Evolutionary conservation across 2,113 vertebrate genomes (phyloP).

Genomic region (Bufo gargarizans): DNA sequence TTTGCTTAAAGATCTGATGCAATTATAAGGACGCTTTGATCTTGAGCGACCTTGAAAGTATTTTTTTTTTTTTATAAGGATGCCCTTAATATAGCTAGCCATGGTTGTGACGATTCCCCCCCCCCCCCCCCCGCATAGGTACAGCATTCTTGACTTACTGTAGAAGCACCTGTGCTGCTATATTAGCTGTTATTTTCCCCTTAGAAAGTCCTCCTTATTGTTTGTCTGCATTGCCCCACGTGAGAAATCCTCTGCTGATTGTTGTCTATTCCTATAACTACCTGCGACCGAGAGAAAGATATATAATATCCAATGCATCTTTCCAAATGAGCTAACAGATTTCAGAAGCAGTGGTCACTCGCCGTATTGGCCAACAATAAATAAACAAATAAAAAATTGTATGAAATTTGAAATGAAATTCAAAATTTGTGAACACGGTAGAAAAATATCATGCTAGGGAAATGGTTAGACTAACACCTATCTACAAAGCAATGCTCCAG

Average conservation of each 20-base stretch:
- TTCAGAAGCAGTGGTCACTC: background rate
- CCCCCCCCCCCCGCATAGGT: background rate
- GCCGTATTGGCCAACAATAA: background rate
- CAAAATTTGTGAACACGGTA: background rate
- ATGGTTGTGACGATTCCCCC: background rate
- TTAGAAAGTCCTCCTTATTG: background rate
- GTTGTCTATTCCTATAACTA: background rate
- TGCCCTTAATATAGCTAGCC: background rate
- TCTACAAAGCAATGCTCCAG: background rate
- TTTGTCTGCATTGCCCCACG: background rate
- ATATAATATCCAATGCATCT: background rate
- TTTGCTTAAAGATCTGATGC: background rate
- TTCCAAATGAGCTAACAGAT: background rate
- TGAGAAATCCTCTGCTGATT: background rate
- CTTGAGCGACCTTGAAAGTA: conserved; percentile 35
- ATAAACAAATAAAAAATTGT: no score
- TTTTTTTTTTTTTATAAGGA: background rate
- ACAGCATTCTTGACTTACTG: background rate
- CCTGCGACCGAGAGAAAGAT: background rate
- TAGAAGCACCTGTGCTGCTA: background rate
- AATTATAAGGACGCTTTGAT: background rate
- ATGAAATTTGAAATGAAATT: background rate
- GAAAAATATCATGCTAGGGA: background rate
- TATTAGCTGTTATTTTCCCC: background rate
- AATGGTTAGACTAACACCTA: background rate